These are phyloP conservation scores for Physocephala rufipes DNA, from an alignment of 2,888 invertebrate species.

Conservation along the genomic window DNA sequence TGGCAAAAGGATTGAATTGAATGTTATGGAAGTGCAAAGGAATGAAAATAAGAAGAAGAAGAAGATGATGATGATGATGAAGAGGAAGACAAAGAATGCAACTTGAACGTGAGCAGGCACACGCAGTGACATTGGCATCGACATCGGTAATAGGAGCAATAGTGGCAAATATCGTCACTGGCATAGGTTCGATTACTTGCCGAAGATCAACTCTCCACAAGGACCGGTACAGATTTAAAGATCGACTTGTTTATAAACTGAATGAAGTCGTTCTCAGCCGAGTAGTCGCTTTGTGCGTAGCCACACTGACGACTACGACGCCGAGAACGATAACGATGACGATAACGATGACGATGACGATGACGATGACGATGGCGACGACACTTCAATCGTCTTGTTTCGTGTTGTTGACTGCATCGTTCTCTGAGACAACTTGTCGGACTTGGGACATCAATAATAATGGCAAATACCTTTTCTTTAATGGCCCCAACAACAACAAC, in stretches of 20 bases:
- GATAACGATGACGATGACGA: neutral
- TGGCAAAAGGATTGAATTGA: neutral
- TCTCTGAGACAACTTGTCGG: neutral
- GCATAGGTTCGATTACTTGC: too few species aligned
- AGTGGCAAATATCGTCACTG: too few species aligned
- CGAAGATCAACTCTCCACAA: too few species aligned
- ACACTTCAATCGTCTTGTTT: slow-evolving; percentile 2
- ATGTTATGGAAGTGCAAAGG: too few species aligned
- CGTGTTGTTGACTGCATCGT: slow-evolving; percentile 10
- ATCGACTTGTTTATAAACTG: too few species aligned
- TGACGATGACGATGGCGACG: neutral
- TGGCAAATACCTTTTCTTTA: slow-evolving; percentile 46
- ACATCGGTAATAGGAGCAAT: too few species aligned
- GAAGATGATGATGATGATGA: too few species aligned
- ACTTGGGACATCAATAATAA: slow-evolving; percentile 47
- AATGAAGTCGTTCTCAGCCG: too few species aligned
- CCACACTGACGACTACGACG: neutral
- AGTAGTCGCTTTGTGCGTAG: neutral
- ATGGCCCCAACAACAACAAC: slow-evolving; percentile 21
- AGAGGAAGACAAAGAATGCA: too few species aligned
- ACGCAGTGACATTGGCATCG: neutral
- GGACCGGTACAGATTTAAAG: too few species aligned
- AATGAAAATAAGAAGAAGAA: too few species aligned
- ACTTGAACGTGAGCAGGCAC: too few species aligned
- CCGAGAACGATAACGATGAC: neutral